Conservation (phyloP, 2,113 vertebrate genomes). For the Notiomystis cincta region DNA sequence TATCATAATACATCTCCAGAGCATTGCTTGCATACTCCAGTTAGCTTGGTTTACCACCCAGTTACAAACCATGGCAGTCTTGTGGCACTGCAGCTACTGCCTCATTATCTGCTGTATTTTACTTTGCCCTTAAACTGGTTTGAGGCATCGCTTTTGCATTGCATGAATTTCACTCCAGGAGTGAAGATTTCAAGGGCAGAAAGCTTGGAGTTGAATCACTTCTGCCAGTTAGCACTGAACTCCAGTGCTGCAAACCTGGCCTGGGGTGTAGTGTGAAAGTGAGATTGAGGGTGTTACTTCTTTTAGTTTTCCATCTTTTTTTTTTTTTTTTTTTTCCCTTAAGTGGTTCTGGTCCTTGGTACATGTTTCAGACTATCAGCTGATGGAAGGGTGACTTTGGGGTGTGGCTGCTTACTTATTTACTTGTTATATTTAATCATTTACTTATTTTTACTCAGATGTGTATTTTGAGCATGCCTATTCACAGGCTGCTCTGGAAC, state of each 20-base stretch:
- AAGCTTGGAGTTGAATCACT: not conserved
- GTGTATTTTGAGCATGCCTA: not conserved
- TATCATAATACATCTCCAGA: not conserved
- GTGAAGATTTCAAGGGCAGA: not conserved
- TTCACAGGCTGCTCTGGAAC: not conserved
- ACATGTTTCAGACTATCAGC: not conserved
- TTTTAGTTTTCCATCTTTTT: not conserved
- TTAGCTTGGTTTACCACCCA: not conserved
- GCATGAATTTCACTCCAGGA: not conserved
- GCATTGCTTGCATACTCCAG: not conserved
- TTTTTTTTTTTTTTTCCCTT: fast-evolving
- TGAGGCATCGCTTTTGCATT: fast-evolving
- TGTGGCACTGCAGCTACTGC: not conserved
- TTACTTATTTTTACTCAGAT: not conserved
- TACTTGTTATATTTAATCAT: not conserved
- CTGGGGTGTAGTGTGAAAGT: not conserved
- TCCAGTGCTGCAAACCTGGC: not conserved
- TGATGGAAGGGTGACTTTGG: not conserved
- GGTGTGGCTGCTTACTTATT: not conserved
- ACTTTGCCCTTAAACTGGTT: not conserved
- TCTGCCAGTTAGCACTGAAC: not conserved
- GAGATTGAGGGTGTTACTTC: not conserved
- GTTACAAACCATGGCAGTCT: not conserved
- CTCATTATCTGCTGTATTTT: not conserved
- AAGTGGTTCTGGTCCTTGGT: not conserved